Evolutionary conservation across 1,140 invertebrate genomes (phyloP).

Genomic region (Neodiprion pinetum): DNA sequence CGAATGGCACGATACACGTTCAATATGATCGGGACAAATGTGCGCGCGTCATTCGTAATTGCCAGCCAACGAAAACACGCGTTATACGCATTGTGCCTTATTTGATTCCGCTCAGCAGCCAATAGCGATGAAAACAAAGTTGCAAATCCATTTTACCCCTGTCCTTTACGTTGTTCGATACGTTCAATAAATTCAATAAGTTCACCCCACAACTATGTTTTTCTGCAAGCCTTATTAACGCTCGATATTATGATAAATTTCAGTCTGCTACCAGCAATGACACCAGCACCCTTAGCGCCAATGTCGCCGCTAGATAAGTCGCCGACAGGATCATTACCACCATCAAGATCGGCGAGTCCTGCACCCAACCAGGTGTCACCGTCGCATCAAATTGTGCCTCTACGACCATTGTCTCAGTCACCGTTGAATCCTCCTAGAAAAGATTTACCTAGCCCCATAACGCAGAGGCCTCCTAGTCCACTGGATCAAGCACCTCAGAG

Average conservation of each 20-base stretch:
- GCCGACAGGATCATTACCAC: conserved; percentile 41
- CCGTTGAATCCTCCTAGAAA: conserved; percentile 34
- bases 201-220: too few relatives aligned
- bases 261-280: conserved; percentile 44
- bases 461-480: conserved; percentile 53
- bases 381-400: conserved; percentile 12
- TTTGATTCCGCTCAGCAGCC: too few relatives aligned
- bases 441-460: conserved; percentile 32
- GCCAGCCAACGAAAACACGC: not conserved
- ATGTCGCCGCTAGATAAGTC: conserved; percentile 52
- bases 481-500: conserved; percentile 47
- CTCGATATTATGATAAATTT: not conserved
- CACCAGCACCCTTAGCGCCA: conserved; percentile 43
- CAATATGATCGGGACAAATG: not conserved
- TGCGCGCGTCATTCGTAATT: conserved; percentile 3
- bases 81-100: not conserved
- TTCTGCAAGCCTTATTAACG: too few relatives aligned
- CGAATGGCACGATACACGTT: not conserved
- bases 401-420: conserved; percentile 30
- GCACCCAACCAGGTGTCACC: conserved; percentile 7
- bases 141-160: too few relatives aligned
- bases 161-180: too few relatives aligned
- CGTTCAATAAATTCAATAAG: too few relatives aligned
- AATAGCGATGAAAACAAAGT: too few relatives aligned
- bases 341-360: conserved; percentile 38